Evolutionary conservation across 1,140 invertebrate species (phyloP), one percentile per base, ranked within the genome.

Genomic region (Caenorhabditis brenneri): DNA sequence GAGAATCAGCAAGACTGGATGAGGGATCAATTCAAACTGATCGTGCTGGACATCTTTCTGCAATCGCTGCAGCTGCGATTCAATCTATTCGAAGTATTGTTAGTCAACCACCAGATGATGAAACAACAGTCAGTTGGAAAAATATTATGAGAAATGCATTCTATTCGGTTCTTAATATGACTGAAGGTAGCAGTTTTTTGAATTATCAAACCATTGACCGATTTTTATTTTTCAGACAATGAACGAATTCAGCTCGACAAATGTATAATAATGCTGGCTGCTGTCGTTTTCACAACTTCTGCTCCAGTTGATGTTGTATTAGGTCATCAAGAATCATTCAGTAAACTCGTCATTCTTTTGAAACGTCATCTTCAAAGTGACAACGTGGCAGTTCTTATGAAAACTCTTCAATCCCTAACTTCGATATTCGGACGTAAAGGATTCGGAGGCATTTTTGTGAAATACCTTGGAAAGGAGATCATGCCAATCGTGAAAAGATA

Each of bases 161-260:
- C 89, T 95, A 97, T 86, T 96, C 97, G 92, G 94, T 97, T 86
- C 96, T 97, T 90, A 93, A 95, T 36, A 49, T 85, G 16, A 46
- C 42, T n/a, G 79, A 82, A 51, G 42, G 80, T 83, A 46, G 48
- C 33, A 48, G 65, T 4, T 82, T 74, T 36, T 79, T 79, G 15
- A 74, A 1, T 49, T 24, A 27, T 51, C 65, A 15, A 9, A 12
- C 33, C 16, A n/a, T n/a, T n/a, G n/a, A n/a, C n/a, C n/a, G n/a
- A n/a, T 24, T 42, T 42, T 22, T 10, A 39, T 12, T 42, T 74
- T 74, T 24, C 36, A 55, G 79, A 55, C 6, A 80, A 51, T 48
- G 46, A 80, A n/a, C 10, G 79, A 31, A 80, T 80, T 10, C 27
- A 80, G 31, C 29, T 55, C 0, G 78, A 84, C 42, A 55, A 65